Conservation (phyloP, 2,113 vertebrate species). For the Cervus canadensis region DNA sequence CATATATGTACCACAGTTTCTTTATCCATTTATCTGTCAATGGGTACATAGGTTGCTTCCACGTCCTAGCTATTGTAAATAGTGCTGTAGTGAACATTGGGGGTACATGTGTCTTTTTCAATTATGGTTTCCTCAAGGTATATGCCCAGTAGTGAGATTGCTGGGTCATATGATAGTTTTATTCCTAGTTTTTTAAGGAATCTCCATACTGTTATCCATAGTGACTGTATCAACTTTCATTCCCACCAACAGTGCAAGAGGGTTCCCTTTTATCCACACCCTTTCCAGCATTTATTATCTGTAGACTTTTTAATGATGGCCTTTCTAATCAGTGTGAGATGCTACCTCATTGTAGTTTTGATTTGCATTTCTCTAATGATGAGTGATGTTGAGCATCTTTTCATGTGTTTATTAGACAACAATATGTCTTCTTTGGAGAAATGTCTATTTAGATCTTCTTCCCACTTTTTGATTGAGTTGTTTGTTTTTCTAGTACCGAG, state of each 20-base stretch:
- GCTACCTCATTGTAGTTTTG: not conserved
- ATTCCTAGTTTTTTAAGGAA: not conserved
- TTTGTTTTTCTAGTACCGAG: not conserved
- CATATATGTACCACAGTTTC: accelerated
- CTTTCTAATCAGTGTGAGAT: not conserved
- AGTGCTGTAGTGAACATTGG: not conserved
- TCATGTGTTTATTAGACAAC: not conserved
- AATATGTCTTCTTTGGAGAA: not conserved
- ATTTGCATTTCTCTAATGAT: not conserved
- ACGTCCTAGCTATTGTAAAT: not conserved
- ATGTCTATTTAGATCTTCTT: not conserved
- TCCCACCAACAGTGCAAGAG: not conserved
- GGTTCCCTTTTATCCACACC: not conserved
- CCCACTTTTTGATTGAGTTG: not conserved
- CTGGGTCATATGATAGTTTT: not conserved
- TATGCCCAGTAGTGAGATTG: not conserved
- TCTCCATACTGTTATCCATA: not conserved
- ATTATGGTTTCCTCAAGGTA: not conserved
- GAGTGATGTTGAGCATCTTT: not conserved
- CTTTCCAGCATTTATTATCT: not conserved
- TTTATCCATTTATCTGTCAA: not conserved
- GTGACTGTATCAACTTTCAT: not conserved
- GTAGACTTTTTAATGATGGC: not conserved
- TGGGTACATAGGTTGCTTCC: not conserved
- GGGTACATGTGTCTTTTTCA: not conserved